These are phyloP conservation scores for Thymallus thymallus DNA, from an alignment of 2,113 vertebrate genomes.

Conservation along the genomic window DNA sequence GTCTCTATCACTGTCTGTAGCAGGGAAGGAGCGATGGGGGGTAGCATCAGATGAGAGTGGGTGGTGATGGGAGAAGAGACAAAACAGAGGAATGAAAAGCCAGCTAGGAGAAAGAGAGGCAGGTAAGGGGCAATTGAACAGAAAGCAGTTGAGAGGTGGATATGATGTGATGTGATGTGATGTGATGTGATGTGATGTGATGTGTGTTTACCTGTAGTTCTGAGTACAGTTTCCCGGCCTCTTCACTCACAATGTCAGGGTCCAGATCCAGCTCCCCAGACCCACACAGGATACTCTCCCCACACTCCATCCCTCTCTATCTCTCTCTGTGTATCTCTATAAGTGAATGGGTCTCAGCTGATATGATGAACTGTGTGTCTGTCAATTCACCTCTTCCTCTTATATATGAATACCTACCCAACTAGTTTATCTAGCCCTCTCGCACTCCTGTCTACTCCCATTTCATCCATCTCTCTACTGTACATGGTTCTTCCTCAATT, in stretches of 20 bases:
- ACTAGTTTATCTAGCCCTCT: constrained; percentile 40
- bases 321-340: not conserved
- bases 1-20: constrained; percentile 71
- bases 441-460: constrained; percentile 28
- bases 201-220: constrained; percentile 74
- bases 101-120: not conserved
- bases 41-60: not conserved
- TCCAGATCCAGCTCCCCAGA: constrained; percentile 71
- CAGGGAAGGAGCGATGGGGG: not conserved
- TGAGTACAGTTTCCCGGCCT: constrained; percentile 77
- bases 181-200: not conserved
- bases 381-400: constrained; percentile 4
- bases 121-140: no score
- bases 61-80: not conserved
- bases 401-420: constrained; percentile 26
- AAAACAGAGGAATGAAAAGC: not conserved
- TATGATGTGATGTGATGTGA: no score
- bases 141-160: no score
- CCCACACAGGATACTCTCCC: constrained; percentile 66
- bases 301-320: constrained; percentile 65
- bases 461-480: constrained; percentile 36
- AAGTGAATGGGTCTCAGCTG: not conserved
- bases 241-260: constrained; percentile 78
- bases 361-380: not conserved
- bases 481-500: not conserved